phyloP scores from a whole-genome alignment of 2,797 vertebrate species.

The Botia kubotai region DNA sequence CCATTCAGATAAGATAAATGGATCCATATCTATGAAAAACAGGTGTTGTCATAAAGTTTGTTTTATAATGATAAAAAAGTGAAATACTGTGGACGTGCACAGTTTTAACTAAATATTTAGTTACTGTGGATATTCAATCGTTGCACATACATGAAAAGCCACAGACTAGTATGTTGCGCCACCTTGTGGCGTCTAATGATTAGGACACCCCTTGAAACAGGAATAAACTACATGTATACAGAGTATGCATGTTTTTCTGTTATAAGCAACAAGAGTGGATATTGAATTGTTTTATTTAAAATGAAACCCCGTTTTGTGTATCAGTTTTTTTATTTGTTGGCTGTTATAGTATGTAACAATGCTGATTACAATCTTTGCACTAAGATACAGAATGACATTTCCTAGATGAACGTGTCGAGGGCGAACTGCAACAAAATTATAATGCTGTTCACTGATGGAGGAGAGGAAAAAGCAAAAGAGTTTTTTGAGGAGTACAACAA shows the following conservation, averaged over 20 bases:
- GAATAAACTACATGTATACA: neutral
- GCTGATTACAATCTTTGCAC: neutral
- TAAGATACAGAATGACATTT: neutral
- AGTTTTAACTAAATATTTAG: neutral
- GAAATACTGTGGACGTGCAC: neutral
- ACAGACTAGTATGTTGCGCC: slow-evolving; percentile 5
- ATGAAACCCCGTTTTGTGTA: neutral
- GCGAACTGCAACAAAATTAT: slow-evolving; percentile 98
- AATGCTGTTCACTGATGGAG: slow-evolving; percentile 98
- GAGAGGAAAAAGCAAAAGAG: slow-evolving; percentile 93
- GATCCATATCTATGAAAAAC: neutral
- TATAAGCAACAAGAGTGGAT: neutral
- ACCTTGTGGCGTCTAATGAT: slow-evolving; percentile 20
- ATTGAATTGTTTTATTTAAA: neutral
- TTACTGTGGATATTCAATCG: neutral
- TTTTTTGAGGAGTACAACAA: slow-evolving; percentile 91
- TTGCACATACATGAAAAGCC: neutral
- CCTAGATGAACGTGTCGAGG: slow-evolving; percentile 82
- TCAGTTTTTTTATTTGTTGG: neutral
- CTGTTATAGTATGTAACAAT: neutral
- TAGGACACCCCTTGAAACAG: neutral
- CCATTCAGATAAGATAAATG: neutral
- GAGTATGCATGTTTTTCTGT: neutral
- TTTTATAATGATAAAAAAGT: too few relatives aligned
- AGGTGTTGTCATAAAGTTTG: neutral